A percentile compares a stretch with the other conserved stretches of the same genome.
Evolutionary conservation across 2,797 vertebrate species (phyloP).

Genomic region (Arctocebus calabarensis): DNA sequence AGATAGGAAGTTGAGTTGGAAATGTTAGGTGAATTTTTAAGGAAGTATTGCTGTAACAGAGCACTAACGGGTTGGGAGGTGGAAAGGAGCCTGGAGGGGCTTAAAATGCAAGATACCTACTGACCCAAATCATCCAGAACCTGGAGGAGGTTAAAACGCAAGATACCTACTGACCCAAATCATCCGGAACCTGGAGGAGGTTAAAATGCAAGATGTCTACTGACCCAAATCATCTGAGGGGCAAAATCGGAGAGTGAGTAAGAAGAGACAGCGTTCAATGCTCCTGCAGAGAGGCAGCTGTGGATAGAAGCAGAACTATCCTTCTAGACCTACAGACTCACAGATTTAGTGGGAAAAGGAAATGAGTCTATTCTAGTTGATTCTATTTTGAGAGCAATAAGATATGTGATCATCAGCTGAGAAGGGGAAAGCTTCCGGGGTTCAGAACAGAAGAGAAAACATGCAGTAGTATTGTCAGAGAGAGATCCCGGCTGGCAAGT

Average conservation of each 20-base stretch:
- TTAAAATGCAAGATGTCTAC: background rate
- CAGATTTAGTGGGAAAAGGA: background rate
- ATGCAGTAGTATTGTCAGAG: background rate
- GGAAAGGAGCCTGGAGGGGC: background rate
- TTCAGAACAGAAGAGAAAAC: background rate
- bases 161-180: background rate
- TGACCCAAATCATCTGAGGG: background rate
- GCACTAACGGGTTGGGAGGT: background rate
- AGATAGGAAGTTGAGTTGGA: background rate
- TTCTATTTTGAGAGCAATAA: background rate
- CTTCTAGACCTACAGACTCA: background rate
- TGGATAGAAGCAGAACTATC: background rate
- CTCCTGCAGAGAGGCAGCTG: background rate
- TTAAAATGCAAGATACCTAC: background rate
- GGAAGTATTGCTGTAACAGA: background rate
- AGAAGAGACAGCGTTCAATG: background rate
- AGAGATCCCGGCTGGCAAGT: background rate
- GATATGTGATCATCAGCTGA: background rate
- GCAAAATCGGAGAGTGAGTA: background rate
- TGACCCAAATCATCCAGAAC: background rate
- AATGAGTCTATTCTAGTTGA: background rate
- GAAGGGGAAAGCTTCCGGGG: accelerated
- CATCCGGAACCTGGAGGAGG: no score
- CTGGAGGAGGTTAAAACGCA: background rate
- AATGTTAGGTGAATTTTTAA: background rate